phyloP scores from a whole-genome alignment of 1,140 invertebrate genomes.

The Drosophila repleta region DNA sequence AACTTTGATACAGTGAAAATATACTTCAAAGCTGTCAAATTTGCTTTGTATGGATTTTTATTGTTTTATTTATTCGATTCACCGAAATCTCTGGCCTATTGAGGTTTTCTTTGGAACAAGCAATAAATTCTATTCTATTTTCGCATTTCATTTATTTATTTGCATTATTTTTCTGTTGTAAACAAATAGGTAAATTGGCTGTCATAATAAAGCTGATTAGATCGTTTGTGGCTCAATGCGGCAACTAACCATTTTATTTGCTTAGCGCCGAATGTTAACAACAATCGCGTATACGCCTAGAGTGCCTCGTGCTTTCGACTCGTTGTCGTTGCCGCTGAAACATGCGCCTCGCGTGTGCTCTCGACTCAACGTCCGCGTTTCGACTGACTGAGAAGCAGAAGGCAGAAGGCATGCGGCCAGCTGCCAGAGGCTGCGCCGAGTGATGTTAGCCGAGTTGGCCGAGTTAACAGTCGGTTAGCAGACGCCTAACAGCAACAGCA shows the following conservation, averaged over 20 bases:
- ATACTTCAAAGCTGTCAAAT: constrained; percentile 3
- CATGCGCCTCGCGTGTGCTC: constrained; percentile 68
- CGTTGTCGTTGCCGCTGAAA: constrained; percentile 22
- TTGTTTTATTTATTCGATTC: constrained; percentile 5
- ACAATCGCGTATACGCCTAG: constrained; percentile 67
- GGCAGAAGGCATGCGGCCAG: constrained; percentile 11
- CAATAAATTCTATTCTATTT: constrained; percentile 4
- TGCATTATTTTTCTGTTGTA: background rate
- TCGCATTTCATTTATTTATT: background rate
- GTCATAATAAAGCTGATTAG: constrained; percentile 24
- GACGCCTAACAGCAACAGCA: constrained; percentile 48
- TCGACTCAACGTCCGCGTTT: constrained; percentile 63
- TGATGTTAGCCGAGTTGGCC: constrained; percentile 38
- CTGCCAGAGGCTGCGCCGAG: constrained; percentile 45
- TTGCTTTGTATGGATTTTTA: background rate
- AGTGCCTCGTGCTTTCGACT: constrained; percentile 35
- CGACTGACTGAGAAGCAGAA: constrained; percentile 63
- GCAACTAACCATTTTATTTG: constrained; percentile 44
- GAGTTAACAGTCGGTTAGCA: constrained; percentile 45
- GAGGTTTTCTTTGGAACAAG: background rate
- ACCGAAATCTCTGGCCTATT: background rate
- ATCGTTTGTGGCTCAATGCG: constrained; percentile 1
- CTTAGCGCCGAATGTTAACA: constrained; percentile 19
- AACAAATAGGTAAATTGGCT: constrained; percentile 16
- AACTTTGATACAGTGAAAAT: constrained; percentile 2